These are phyloP conservation scores for Magallana ariakensis DNA, from an alignment of 1,140 invertebrate species.

Conservation along the genomic window DNA sequence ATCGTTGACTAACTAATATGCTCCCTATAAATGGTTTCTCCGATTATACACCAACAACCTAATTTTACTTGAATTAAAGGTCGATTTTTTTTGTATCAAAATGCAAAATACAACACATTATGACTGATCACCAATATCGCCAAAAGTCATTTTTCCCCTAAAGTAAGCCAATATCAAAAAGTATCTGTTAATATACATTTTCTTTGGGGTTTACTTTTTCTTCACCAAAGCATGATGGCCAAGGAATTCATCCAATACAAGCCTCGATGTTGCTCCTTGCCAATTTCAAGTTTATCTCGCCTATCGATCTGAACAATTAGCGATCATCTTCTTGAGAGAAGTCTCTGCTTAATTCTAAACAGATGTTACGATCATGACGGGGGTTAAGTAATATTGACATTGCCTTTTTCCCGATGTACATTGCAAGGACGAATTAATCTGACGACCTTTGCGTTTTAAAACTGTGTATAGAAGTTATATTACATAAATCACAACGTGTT, in stretches of 20 bases:
- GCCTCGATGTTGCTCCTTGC: background rate
- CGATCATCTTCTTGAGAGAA: background rate
- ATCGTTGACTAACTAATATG: no score
- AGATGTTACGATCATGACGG: background rate
- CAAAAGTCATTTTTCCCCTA: background rate
- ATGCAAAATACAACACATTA: background rate
- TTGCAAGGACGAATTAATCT: background rate
- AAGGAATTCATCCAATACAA: slow-evolving; percentile 21
- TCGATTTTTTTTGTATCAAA: no score
- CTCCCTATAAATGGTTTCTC: background rate
- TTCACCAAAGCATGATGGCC: background rate
- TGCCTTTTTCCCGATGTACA: background rate
- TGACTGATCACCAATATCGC: slow-evolving; percentile 13
- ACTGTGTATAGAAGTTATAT: no score
- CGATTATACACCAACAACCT: background rate
- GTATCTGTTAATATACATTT: background rate
- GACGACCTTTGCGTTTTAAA: no score
- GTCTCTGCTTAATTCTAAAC: slow-evolving; percentile 18
- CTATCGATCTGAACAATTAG: slow-evolving; percentile 35
- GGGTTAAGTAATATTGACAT: slow-evolving; percentile 25
- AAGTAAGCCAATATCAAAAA: background rate
- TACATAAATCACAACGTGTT: no score
- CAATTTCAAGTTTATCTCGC: slow-evolving; percentile 23
- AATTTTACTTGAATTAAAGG: background rate
- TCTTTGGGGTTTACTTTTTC: background rate